phyloP scores from a whole-genome alignment of 1,140 invertebrate species.

The Leptoteleia sp. region DNA sequence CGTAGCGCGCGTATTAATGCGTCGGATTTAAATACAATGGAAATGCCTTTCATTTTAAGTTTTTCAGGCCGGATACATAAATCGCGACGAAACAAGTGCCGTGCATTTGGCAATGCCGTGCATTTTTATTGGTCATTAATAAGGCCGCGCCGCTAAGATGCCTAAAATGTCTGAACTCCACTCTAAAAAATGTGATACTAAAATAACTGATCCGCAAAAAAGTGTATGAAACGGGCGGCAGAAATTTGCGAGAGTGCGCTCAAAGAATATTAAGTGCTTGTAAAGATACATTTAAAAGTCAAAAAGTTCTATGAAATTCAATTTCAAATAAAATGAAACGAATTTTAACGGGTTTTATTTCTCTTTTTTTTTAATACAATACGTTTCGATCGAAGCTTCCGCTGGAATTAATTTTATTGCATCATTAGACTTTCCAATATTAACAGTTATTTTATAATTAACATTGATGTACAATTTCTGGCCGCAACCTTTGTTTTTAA shows the following conservation, averaged over 20 bases:
- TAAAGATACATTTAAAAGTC: constrained; percentile 26
- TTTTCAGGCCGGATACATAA: constrained; percentile 55
- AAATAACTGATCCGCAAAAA: constrained; percentile 52
- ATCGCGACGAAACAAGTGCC: constrained; percentile 52
- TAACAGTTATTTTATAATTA: no score
- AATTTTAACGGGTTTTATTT: no score
- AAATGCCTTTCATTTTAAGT: constrained; percentile 40
- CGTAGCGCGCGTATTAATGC: constrained; percentile 22
- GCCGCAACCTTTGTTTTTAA: no score
- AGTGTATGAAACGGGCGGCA: constrained; percentile 25
- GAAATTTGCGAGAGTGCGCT: constrained; percentile 13
- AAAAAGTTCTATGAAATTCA: constrained; percentile 14
- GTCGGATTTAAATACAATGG: constrained; percentile 53
- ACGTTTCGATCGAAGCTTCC: no score
- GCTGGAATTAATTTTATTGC: no score
- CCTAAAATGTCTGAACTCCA: constrained; percentile 29
- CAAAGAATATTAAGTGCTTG: constrained; percentile 32
- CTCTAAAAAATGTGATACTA: constrained; percentile 43
- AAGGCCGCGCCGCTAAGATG: constrained; percentile 28
- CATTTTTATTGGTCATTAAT: constrained; percentile 61
- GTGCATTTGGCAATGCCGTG: constrained; percentile 40
- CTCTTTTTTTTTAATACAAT: no score
- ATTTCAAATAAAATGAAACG: not conserved
- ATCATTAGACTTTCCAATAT: no score
- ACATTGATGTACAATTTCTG: no score